phyloP scores from a whole-genome alignment of 1,140 invertebrate species.

The Brachionus rotundiformis region DNA sequence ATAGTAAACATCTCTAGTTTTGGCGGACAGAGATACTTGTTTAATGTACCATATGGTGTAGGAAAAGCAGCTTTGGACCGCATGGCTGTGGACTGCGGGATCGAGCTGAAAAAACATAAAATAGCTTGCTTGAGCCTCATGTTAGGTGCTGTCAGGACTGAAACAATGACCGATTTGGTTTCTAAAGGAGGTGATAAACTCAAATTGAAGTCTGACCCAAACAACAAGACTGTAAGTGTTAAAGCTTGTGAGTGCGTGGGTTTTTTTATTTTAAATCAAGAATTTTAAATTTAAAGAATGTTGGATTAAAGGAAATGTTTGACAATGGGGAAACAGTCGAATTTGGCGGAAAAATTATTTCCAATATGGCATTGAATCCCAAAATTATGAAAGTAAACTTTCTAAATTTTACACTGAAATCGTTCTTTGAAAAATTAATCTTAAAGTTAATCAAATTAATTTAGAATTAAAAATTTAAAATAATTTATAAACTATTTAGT shows the following conservation, averaged over 20 bases:
- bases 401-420: not conserved
- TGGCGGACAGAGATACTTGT: slow-evolving; percentile 64
- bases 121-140: slow-evolving; percentile 56
- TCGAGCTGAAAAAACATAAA: slow-evolving; percentile 62
- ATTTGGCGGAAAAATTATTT: slow-evolving; percentile 37
- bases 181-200: slow-evolving; percentile 18
- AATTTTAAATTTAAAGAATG: slow-evolving; percentile 18
- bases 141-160: slow-evolving; percentile 52
- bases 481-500: no score
- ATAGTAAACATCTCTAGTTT: slow-evolving; percentile 65
- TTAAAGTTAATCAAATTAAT: no score
- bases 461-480: no score
- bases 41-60: slow-evolving; percentile 54
- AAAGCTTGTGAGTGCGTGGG: no score
- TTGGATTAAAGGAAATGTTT: slow-evolving; percentile 2
- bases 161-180: slow-evolving; percentile 30
- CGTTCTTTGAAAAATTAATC: not conserved
- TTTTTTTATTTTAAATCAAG: no score
- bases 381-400: slow-evolving; percentile 14
- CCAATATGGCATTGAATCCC: slow-evolving; percentile 14
- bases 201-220: slow-evolving; percentile 33
- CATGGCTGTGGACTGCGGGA: slow-evolving; percentile 64
- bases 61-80: slow-evolving; percentile 57
- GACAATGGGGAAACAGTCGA: slow-evolving; percentile 6
- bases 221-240: slow-evolving; percentile 12